Evolutionary conservation across 2,888 invertebrate species (phyloP).

Genomic region (Brassicogethes aeneus): DNA sequence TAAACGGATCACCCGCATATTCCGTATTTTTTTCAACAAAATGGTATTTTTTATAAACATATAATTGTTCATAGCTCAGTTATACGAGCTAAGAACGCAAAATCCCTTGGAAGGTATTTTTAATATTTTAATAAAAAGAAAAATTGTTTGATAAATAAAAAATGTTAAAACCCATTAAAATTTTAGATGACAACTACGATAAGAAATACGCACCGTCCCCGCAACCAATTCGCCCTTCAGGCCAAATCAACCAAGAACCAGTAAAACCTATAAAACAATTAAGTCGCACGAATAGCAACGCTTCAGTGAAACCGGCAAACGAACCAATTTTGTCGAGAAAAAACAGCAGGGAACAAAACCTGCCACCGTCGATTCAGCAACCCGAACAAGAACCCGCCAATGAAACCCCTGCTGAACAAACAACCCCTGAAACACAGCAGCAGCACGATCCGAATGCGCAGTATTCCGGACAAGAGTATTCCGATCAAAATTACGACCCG

Average conservation of each 20-base stretch:
- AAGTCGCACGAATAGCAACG: slow-evolving; percentile 16
- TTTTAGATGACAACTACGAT: too few species aligned
- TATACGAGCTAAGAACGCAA: too few species aligned
- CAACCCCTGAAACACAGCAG: not conserved
- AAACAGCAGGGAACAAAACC: slow-evolving; percentile 16
- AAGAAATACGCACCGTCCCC: not conserved
- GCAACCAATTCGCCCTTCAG: not conserved
- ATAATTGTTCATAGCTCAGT: too few species aligned
- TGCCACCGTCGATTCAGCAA: slow-evolving; percentile 11
- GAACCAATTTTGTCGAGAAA: slow-evolving; percentile 18
- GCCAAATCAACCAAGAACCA: too few species aligned
- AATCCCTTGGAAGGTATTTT: too few species aligned
- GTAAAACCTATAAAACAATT: slow-evolving; percentile 10
- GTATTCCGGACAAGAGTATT: not conserved
- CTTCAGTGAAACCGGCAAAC: slow-evolving; percentile 16
- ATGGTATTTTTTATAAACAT: too few species aligned
- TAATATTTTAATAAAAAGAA: too few species aligned
- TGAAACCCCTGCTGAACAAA: not conserved
- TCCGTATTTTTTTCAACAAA: too few species aligned
- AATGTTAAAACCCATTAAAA: too few species aligned
- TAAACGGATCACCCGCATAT: too few species aligned
- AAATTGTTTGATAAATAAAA: too few species aligned
- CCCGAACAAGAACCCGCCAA: slow-evolving; percentile 6
- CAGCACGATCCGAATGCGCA: slow-evolving; percentile 6
- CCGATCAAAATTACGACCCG: not conserved